A percentile compares a stretch with the other conserved stretches of the same genome.
Evolutionary conservation across 2,888 invertebrate species (phyloP).

Genomic region (Luffia ferchaultella): DNA sequence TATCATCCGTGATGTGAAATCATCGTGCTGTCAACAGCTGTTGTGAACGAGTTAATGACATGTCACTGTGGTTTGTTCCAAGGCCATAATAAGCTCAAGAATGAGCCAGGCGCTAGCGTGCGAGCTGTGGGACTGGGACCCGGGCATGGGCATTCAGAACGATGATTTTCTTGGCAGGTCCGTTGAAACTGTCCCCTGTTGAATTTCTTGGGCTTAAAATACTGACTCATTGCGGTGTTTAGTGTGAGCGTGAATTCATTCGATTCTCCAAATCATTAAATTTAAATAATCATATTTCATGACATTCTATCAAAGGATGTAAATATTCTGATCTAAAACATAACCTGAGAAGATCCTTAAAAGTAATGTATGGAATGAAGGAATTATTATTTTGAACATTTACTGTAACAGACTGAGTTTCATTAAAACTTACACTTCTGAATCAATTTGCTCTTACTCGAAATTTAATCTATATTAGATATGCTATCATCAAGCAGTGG

Average conservation of each 20-base stretch:
- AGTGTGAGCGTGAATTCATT: background rate
- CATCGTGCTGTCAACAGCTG: background rate
- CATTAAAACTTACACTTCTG: too few species aligned
- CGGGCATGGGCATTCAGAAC: constrained; percentile 78
- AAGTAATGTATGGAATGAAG: too few species aligned
- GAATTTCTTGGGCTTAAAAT: background rate
- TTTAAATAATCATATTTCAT: too few species aligned
- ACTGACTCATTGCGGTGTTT: background rate
- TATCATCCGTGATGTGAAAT: background rate
- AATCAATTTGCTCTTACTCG: too few species aligned
- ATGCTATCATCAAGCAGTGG: too few species aligned
- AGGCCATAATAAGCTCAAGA: constrained; percentile 81
- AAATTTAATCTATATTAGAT: too few species aligned
- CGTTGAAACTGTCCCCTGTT: constrained; percentile 26
- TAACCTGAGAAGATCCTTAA: too few species aligned
- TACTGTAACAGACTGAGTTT: too few species aligned
- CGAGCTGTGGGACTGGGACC: constrained; percentile 87
- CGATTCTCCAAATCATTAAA: background rate
- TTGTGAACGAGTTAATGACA: constrained; percentile 19
- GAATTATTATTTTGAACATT: too few species aligned
- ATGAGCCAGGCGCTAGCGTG: constrained; percentile 78
- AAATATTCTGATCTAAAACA: too few species aligned
- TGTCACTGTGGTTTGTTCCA: constrained; percentile 44
- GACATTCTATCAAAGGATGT: too few species aligned
- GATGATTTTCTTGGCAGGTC: constrained; percentile 90